Evolutionary conservation across 1,140 invertebrate species (phyloP).

Genomic region (Bemisia tabaci): DNA sequence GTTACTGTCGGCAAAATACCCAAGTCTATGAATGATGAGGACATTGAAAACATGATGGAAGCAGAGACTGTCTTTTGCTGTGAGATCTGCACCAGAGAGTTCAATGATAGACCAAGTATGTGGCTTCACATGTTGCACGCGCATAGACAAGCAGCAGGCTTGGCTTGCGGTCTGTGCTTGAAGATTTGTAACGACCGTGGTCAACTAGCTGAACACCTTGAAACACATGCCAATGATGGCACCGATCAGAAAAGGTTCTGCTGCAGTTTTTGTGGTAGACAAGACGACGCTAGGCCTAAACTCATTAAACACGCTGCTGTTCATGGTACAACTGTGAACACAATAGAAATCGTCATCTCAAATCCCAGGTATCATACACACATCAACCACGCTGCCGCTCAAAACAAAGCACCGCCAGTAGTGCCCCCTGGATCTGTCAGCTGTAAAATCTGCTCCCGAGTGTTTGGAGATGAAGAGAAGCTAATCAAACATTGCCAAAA

Average conservation of each 20-base stretch:
- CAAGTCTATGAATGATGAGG: constrained; percentile 13
- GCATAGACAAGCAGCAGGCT: constrained; percentile 39
- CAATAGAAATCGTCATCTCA: constrained; percentile 36
- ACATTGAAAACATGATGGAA: constrained; percentile 25
- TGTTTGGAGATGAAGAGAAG: constrained; percentile 36
- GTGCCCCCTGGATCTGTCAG: constrained; percentile 19
- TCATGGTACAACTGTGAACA: constrained; percentile 36
- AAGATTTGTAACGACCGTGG: constrained; percentile 37
- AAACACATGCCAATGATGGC: constrained; percentile 28
- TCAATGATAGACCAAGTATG: constrained; percentile 37
- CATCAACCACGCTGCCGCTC: constrained; percentile 1
- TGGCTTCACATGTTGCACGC: constrained; percentile 41
- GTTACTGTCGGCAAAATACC: constrained; percentile 5
- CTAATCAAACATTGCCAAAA: constrained; percentile 36
- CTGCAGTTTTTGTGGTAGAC: constrained; percentile 42
- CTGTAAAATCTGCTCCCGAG: constrained; percentile 35
- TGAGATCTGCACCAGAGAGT: constrained; percentile 37
- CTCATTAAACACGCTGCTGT: constrained; percentile 41
- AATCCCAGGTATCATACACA: constrained; percentile 24
- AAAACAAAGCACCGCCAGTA: not conserved
- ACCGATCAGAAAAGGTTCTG: constrained; percentile 23
- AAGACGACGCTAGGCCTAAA: constrained; percentile 41
- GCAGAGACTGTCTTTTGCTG: constrained; percentile 33
- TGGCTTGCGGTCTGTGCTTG: constrained; percentile 42
- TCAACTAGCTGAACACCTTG: constrained; percentile 37